A percentile compares a stretch with the other conserved stretches of the same genome.
phyloP scores from a whole-genome alignment of 2,797 vertebrate species.

The Hydrolagus colliei region DNA sequence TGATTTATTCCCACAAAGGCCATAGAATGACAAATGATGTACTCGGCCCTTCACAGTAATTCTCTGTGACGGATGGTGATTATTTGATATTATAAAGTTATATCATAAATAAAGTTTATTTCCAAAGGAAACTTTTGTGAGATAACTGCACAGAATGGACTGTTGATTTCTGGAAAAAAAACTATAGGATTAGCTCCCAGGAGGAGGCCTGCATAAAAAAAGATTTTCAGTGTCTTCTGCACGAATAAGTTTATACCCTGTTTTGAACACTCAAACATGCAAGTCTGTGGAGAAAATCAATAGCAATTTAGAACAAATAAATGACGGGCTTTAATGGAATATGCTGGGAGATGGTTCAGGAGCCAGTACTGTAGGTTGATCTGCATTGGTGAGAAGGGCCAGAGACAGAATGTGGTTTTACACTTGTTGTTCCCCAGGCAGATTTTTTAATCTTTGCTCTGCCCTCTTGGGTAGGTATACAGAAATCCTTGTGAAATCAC shows the following conservation, averaged over 20 bases:
- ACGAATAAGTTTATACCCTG: background rate
- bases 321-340: background rate
- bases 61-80: slow-evolving; percentile 44
- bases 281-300: background rate
- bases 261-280: background rate
- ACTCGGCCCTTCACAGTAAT: slow-evolving; percentile 42
- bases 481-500: slow-evolving; percentile 42
- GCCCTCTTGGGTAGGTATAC: slow-evolving; percentile 38
- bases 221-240: background rate
- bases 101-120: slow-evolving; percentile 36
- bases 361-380: background rate
- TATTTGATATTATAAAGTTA: slow-evolving; percentile 43
- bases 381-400: background rate
- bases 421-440: background rate
- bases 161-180: background rate
- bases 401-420: background rate
- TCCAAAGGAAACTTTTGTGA: background rate
- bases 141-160: background rate
- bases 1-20: slow-evolving; percentile 53
- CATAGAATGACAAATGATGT: slow-evolving; percentile 48
- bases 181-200: background rate
- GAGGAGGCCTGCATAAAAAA: background rate
- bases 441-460: background rate
- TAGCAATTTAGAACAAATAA: background rate
- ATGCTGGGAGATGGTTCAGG: background rate